Conservation (phyloP, 2,113 vertebrate species). For the Caretta caretta region DNA sequence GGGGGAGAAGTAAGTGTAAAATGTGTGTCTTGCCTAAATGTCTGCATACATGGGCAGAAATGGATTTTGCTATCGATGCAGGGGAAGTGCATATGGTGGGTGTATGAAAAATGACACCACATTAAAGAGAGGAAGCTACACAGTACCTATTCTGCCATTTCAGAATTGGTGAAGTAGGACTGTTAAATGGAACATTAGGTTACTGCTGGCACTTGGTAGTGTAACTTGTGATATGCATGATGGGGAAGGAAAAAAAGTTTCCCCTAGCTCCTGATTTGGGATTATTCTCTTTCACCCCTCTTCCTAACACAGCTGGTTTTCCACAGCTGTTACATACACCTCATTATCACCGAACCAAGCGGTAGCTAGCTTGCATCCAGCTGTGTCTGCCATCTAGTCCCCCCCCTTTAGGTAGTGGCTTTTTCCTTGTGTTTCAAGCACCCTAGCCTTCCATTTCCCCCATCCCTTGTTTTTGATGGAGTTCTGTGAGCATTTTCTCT, state of each 20-base stretch:
- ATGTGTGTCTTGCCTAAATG: background rate
- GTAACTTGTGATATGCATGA: background rate
- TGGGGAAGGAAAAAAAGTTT: background rate
- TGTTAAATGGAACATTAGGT: background rate
- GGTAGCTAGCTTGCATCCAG: background rate
- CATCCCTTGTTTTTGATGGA: background rate
- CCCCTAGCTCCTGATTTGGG: background rate
- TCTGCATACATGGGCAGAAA: background rate
- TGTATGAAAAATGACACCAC: background rate
- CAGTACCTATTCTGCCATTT: background rate
- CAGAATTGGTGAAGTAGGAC: background rate
- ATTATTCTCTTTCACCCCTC: background rate
- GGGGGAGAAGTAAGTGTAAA: background rate
- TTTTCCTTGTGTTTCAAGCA: background rate
- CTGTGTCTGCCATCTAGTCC: background rate
- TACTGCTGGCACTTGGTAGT: background rate
- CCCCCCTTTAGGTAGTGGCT: background rate
- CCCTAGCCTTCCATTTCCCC: background rate
- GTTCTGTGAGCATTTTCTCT: background rate
- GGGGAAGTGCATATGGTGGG: background rate
- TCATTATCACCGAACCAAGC: background rate
- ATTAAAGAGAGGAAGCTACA: background rate
- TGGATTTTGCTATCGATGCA: background rate
- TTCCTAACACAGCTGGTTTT: background rate
- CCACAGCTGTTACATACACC: background rate